Base-by-base conservation (phyloP, 2,113 vertebrate species). In the Sciurus niger region DNA sequence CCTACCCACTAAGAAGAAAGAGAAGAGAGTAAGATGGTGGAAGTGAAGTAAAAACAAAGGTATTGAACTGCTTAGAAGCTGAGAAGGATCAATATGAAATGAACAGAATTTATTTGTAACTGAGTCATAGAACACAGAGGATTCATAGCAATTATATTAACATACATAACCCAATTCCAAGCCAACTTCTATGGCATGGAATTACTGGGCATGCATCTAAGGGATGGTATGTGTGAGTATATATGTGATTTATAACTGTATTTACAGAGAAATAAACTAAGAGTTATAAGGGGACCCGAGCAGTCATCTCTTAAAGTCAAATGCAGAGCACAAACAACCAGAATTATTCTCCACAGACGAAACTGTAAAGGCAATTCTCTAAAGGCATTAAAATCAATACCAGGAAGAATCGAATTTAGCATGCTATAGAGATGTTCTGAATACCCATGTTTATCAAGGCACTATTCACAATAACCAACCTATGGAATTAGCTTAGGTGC, bases 71-170 rank as follows among this genome's bases (percentile, higher is more conserved):
- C n/a, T 73, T 34, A 95, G 67, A 82, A 22, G 51, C 51, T 55
- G 25, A 89, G n/a, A 28, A 79, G 18, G 25, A 60, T 76, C 53
- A 67, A n/a, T 40, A 63, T 43, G 34, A 72, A 96, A 74, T 30
- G 4, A 94, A 89, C 17, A 94, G 55, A 84, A 77, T 12, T 58
- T 86, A 76, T n/a, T 92, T 53, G 74, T 68, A 94, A 94, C 68
- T 76, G 43, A 88, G 30, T 14, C 32, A 37, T 30, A 43, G 6
- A 67, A 37, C 46, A 74, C 89, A 83, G 68, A 84, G 16, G 18
- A 12, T 80, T 84, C 48, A 10, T 86, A 43, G 70, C 28, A 82
- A 89, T 78, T 58, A 63, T 58, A 32, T 84, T 65, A 83, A 83
- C 25, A 51, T 4, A 40, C 18, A 72, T 67, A 76, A n/a, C 30